These are phyloP conservation scores for Magallana gigas DNA, from an alignment of 1,140 invertebrate species.

Conservation along the genomic window DNA sequence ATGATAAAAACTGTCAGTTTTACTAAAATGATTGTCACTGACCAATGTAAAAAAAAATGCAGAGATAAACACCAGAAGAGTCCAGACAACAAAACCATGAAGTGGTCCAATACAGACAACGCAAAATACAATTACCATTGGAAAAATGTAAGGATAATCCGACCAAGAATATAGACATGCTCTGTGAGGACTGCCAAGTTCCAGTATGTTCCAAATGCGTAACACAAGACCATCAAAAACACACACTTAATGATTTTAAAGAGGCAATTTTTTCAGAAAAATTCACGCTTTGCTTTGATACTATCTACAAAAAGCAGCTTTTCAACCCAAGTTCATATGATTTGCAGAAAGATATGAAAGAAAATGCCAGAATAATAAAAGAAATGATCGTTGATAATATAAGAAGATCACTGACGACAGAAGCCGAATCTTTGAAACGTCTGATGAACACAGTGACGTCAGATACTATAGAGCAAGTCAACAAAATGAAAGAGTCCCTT, in stretches of 20 bases:
- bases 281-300: background rate
- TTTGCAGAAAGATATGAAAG: background rate
- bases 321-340: background rate
- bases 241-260: background rate
- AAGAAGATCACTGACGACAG: background rate
- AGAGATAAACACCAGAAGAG: background rate
- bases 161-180: background rate
- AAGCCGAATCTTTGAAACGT: background rate
- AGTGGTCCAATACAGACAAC: background rate
- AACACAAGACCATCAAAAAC: background rate
- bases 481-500: background rate
- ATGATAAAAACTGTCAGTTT: background rate
- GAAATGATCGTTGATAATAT: background rate
- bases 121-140: background rate
- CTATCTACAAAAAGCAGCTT: background rate
- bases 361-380: background rate
- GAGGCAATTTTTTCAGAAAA: background rate
- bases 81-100: background rate
- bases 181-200: background rate
- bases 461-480: background rate
- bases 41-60: background rate
- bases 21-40: background rate
- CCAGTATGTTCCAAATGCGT: background rate
- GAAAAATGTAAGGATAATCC: background rate
- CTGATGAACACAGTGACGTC: constrained; percentile 1